Conservation (phyloP, 23 tunicate species). For the Phallusia fumigata region DNA sequence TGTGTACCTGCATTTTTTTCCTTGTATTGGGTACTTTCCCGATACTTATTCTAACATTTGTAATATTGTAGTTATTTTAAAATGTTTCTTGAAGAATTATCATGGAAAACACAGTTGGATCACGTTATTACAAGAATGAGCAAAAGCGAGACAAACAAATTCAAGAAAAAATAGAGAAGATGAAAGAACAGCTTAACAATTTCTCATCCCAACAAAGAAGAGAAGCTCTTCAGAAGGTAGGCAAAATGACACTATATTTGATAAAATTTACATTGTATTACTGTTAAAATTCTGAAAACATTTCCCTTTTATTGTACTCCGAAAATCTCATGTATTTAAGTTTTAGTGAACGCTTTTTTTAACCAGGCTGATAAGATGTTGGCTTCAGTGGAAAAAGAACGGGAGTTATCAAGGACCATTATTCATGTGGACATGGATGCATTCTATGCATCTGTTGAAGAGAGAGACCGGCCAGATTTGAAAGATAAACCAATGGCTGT, state of each 20-base stretch:
- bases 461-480: slow-evolving; percentile 81
- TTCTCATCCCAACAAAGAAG: slow-evolving; percentile 45
- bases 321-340: no score
- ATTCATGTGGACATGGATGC: slow-evolving; percentile 99
- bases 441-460: slow-evolving; percentile 97
- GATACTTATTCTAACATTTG: no score
- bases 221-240: slow-evolving; percentile 49
- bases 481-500: slow-evolving; percentile 94
- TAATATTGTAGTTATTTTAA: background rate
- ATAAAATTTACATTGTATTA: no score
- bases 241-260: no score
- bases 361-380: slow-evolving; percentile 65
- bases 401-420: slow-evolving; percentile 67
- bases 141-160: slow-evolving; percentile 71
- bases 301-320: no score
- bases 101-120: slow-evolving; percentile 86
- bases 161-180: slow-evolving; percentile 58
- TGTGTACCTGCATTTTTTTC: background rate
- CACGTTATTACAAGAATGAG: slow-evolving; percentile 84
- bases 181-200: slow-evolving; percentile 35
- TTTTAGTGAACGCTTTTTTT: no score
- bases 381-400: slow-evolving; percentile 36
- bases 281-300: no score
- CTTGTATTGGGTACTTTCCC: no score
- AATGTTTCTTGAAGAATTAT: slow-evolving; percentile 49